Evolutionary conservation across 64 coral and sea anemone species (phyloP).

Genomic region (Dendronephthya gigantea): DNA sequence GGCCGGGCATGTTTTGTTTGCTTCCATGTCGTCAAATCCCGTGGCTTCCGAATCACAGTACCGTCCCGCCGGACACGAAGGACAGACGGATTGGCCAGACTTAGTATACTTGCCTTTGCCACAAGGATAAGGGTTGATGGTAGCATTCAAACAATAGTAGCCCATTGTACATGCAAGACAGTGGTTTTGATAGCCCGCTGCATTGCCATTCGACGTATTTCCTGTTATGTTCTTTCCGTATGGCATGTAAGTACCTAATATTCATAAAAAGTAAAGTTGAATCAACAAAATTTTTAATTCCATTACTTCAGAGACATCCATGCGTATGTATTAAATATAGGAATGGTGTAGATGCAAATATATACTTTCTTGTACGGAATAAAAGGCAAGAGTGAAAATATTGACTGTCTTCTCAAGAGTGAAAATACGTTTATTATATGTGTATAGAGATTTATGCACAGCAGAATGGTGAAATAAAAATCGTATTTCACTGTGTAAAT

Average conservation of each 20-base stretch:
- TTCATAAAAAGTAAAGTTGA: conserved; percentile 1
- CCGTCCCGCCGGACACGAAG: conserved; percentile 57
- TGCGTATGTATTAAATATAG: too few species aligned
- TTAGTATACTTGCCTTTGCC: conserved; percentile 80
- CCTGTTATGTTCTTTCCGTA: conserved; percentile 50
- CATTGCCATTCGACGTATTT: conserved; percentile 28
- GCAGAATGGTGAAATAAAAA: too few species aligned
- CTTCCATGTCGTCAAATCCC: conserved; percentile 61
- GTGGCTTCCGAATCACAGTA: conserved; percentile 70
- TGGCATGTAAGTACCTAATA: conserved; percentile 89
- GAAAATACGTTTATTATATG: too few species aligned
- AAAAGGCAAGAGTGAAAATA: too few species aligned
- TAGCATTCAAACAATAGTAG: conserved; percentile 82
- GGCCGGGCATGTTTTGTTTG: conserved; percentile 71
- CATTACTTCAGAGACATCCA: too few species aligned
- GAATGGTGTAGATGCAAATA: too few species aligned
- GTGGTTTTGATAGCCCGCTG: conserved; percentile 58
- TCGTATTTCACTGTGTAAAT: too few species aligned
- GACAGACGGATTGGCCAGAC: conserved; percentile 82
- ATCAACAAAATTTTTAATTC: too few species aligned
- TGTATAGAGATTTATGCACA: too few species aligned
- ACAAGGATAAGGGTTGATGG: conserved; percentile 60
- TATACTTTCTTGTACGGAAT: too few species aligned
- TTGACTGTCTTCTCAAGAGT: too few species aligned
- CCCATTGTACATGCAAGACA: conserved; percentile 62